Conservation (phyloP, 2,797 vertebrate genomes). For the Poliocrania exsul region DNA sequence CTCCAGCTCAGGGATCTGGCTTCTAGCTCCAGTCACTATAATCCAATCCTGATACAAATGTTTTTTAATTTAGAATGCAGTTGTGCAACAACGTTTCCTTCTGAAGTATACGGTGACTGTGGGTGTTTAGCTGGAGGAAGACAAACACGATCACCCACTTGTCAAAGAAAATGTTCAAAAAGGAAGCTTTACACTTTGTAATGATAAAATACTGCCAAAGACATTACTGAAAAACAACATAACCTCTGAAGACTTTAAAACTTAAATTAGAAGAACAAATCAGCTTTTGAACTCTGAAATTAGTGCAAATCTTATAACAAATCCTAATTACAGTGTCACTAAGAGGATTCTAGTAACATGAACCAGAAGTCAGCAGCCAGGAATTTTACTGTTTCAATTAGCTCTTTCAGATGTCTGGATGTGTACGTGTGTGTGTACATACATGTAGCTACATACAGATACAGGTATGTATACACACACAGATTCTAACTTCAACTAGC, state of each 20-base stretch:
- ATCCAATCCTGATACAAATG: background rate
- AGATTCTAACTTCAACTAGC: background rate
- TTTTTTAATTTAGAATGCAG: background rate
- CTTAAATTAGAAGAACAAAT: constrained; percentile 18
- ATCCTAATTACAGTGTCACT: constrained; percentile 4
- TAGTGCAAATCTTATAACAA: constrained; percentile 11
- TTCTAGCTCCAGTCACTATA: background rate
- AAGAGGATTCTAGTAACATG: background rate
- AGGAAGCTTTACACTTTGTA: background rate
- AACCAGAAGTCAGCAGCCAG: background rate
- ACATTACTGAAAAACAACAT: background rate
- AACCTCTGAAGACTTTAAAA: background rate
- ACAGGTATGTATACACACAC: background rate
- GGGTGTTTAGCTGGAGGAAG: background rate
- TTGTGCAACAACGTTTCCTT: background rate
- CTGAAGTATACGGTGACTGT: constrained; percentile 1
- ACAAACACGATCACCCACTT: background rate
- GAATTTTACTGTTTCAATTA: background rate
- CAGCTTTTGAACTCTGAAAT: constrained; percentile 14
- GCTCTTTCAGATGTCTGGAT: background rate
- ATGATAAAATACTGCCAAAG: background rate
- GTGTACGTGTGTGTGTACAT: background rate
- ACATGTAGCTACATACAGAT: background rate
- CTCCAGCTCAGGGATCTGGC: background rate
- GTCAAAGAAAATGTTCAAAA: background rate